These are phyloP conservation scores for Aphyosemion australe DNA, from an alignment of 2,113 vertebrate species.

Conservation along the genomic window DNA sequence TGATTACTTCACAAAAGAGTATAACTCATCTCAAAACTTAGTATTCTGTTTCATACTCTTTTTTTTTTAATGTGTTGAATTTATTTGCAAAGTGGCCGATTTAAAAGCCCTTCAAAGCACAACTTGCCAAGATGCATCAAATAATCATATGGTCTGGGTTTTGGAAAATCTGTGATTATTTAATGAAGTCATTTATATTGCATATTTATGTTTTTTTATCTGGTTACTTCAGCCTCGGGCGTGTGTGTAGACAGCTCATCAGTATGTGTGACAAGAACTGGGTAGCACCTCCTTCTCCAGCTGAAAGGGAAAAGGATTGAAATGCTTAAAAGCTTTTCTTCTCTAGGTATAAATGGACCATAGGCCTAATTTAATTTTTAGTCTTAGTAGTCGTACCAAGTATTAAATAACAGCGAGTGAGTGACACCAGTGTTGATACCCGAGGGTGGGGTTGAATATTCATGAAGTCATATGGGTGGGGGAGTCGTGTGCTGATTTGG, in stretches of 20 bases:
- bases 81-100: neutral
- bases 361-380: constrained; percentile 45
- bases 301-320: constrained; percentile 23
- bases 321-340: constrained; percentile 48
- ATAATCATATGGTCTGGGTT: neutral
- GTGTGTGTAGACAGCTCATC: constrained; percentile 33
- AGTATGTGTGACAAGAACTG: constrained; percentile 23
- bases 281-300: constrained; percentile 26
- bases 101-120: neutral
- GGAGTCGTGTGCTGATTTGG: constrained; percentile 18
- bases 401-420: constrained; percentile 59
- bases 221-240: constrained; percentile 17
- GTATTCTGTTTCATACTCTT: neutral
- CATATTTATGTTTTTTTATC: neutral
- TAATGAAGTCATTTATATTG: neutral
- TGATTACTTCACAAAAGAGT: too few species aligned
- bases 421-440: constrained; percentile 58
- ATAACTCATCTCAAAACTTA: neutral
- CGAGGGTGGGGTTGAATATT: constrained; percentile 58
- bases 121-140: neutral
- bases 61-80: neutral
- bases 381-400: constrained; percentile 25
- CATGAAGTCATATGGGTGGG: constrained; percentile 44
- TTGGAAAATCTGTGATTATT: neutral
- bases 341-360: constrained; percentile 33